Conservation (phyloP, 2,113 vertebrate species). For the Halichoerus grypus region DNA sequence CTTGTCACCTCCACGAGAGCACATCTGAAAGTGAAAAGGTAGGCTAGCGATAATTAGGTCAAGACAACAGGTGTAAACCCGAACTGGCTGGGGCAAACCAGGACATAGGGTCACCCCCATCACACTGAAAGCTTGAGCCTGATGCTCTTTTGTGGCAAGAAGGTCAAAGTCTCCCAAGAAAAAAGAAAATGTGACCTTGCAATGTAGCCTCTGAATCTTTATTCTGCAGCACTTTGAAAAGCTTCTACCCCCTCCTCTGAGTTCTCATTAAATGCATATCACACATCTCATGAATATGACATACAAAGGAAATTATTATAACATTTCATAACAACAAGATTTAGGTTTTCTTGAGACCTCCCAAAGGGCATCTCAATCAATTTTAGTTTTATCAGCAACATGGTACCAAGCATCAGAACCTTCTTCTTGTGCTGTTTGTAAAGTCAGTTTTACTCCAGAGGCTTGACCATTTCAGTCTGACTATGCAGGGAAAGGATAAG, state of each 20-base stretch:
- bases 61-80: not conserved
- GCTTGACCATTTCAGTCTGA: constrained; percentile 66
- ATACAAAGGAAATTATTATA: constrained; percentile 70
- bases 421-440: constrained; percentile 62
- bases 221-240: not conserved
- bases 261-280: constrained; percentile 68
- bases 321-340: constrained; percentile 60
- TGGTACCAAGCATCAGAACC: constrained; percentile 59
- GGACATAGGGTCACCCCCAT: not conserved
- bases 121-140: not conserved
- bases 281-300: constrained; percentile 54
- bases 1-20: not conserved
- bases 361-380: constrained; percentile 60
- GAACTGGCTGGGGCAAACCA: not conserved
- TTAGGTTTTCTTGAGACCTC: constrained; percentile 60
- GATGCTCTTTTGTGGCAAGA: not conserved
- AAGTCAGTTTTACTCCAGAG: constrained; percentile 70
- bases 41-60: not conserved
- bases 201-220: not conserved
- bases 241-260: not conserved
- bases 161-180: not conserved
- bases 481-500: constrained; percentile 66
- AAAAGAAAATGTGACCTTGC: not conserved
- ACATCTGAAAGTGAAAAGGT: constrained; percentile 16
- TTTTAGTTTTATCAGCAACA: constrained; percentile 74